Conservation (phyloP, 2,888 invertebrate genomes). For the Conus canariensis region DNA sequence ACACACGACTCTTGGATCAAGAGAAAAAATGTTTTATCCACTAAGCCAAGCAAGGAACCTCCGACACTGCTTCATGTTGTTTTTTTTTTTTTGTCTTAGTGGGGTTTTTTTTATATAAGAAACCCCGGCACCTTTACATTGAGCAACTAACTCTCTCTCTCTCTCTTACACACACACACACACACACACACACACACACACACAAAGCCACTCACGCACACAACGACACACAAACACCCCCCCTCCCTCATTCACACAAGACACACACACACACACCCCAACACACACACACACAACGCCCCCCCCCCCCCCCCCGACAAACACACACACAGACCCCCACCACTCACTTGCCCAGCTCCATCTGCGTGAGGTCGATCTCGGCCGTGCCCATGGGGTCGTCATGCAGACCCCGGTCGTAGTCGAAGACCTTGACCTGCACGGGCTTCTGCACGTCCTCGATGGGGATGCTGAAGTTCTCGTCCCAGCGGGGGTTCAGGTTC, state of each 20-base stretch:
- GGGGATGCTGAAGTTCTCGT: constrained; percentile 92
- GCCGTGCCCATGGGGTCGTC: constrained; percentile 99
- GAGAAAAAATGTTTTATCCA: too few relatives aligned
- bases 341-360: constrained; percentile 85
- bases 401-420: constrained; percentile 96
- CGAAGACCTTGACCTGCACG: constrained; percentile 86
- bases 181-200: constrained; percentile 13
- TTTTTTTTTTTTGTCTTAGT: too few relatives aligned
- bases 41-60: too few relatives aligned
- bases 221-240: background rate
- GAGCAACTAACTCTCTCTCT: too few relatives aligned
- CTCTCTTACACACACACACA: background rate
- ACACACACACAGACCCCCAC: background rate
- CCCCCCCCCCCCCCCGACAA: background rate
- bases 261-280: too few relatives aligned
- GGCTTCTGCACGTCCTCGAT: constrained; percentile 74
- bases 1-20: too few relatives aligned
- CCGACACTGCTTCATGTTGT: too few relatives aligned
- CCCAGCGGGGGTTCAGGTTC: constrained; percentile 98
- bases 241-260: too few relatives aligned
- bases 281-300: background rate
- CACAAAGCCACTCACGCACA: background rate
- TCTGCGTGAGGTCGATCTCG: constrained; percentile 88
- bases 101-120: too few relatives aligned
- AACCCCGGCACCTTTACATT: too few relatives aligned